Conservation (phyloP, 2,797 vertebrate species). For the Bradypodion ventrale region DNA sequence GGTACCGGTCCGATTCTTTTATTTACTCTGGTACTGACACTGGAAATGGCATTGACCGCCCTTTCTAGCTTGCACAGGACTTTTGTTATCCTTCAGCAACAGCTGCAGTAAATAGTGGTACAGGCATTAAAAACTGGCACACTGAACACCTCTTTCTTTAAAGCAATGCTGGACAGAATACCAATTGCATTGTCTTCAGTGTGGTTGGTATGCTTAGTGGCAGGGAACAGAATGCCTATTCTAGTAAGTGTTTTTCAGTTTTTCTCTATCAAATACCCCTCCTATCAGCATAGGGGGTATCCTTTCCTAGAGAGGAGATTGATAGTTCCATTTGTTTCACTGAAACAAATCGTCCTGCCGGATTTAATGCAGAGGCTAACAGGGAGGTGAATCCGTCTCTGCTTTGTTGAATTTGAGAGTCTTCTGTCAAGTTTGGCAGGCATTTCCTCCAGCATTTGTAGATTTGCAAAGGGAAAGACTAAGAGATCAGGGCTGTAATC, state of each 20-base stretch:
- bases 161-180: slow-evolving; percentile 25
- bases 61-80: slow-evolving; percentile 23
- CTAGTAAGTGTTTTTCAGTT: background rate
- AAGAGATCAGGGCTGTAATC: background rate
- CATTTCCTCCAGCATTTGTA: background rate
- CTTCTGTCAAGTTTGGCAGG: slow-evolving; percentile 3
- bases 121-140: slow-evolving; percentile 8
- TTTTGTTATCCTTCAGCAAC: slow-evolving; percentile 29
- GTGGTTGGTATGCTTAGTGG: background rate
- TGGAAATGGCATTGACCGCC: slow-evolving; percentile 10
- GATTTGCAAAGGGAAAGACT: background rate
- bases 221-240: slow-evolving; percentile 2
- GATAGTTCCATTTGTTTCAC: slow-evolving; percentile 5
- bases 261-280: background rate
- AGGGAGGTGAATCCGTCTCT: slow-evolving; percentile 10
- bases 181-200: slow-evolving; percentile 16
- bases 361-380: background rate
- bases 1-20: background rate
- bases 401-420: background rate
- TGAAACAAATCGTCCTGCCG: background rate
- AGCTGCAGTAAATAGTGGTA: slow-evolving; percentile 23
- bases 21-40: background rate
- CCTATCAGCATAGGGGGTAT: background rate
- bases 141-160: slow-evolving; percentile 13
- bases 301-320: background rate